Conservation (phyloP, 2,113 vertebrate species). For the Lontra canadensis region DNA sequence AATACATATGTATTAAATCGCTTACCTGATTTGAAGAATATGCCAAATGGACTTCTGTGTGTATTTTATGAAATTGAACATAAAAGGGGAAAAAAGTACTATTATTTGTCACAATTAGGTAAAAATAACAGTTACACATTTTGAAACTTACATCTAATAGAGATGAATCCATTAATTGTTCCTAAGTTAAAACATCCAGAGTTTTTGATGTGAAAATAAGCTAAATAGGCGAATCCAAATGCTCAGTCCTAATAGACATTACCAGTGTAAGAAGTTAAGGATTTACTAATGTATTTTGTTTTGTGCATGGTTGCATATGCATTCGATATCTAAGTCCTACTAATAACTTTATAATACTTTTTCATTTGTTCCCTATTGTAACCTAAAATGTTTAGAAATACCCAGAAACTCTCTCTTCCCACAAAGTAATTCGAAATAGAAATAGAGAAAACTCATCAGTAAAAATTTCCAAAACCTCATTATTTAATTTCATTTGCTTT, state of each 20-base stretch:
- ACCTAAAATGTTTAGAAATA: neutral
- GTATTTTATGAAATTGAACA: constrained; percentile 17
- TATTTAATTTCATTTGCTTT: constrained; percentile 16
- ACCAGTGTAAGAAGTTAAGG: neutral
- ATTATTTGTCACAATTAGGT: neutral
- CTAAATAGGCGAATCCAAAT: neutral
- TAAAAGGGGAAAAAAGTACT: neutral
- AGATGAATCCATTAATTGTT: neutral
- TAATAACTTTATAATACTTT: neutral
- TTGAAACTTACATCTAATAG: neutral
- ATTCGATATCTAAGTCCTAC: neutral
- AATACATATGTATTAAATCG: neutral
- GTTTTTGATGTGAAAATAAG: neutral
- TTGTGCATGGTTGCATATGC: neutral
- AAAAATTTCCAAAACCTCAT: neutral
- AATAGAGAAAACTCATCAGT: neutral
- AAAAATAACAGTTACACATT: neutral
- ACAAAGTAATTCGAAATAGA: neutral
- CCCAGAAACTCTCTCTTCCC: neutral
- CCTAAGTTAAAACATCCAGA: neutral
- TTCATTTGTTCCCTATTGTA: neutral
- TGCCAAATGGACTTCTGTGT: neutral
- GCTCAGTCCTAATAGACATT: neutral
- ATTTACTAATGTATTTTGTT: neutral
- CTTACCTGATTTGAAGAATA: neutral